These are phyloP conservation scores for Perccottus glenii DNA, from an alignment of 2,113 vertebrate genomes.

Conservation along the genomic window DNA sequence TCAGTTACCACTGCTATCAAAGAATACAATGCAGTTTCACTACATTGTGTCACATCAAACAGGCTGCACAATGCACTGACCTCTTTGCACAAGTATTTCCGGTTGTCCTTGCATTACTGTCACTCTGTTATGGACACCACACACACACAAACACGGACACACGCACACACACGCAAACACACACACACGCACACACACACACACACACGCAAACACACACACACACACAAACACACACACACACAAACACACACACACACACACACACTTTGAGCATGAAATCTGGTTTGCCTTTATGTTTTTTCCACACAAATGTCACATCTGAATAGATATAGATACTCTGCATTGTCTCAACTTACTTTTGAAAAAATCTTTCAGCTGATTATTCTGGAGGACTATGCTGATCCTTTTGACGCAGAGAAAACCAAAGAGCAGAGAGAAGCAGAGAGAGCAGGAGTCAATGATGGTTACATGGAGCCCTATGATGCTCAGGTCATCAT, in stretches of 20 bases:
- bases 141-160: conserved; percentile 15
- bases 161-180: conserved; percentile 14
- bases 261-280: conserved; percentile 1
- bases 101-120: conserved; percentile 43
- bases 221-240: conserved; percentile 15
- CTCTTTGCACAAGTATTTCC: conserved; percentile 65
- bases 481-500: conserved; percentile 97
- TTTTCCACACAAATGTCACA: conserved; percentile 10
- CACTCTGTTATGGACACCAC: conserved; percentile 49
- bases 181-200: conserved; percentile 12
- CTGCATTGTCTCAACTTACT: conserved; percentile 20
- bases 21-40: conserved; percentile 58
- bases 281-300: conserved; percentile 16
- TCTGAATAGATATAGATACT: conserved; percentile 12
- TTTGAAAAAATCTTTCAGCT: conserved; percentile 73
- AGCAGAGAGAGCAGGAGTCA: conserved; percentile 87
- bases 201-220: conserved; percentile 9
- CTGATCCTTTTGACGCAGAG: conserved; percentile 93
- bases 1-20: conserved; percentile 51
- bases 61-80: conserved; percentile 64
- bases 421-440: conserved; percentile 90
- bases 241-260: conserved; percentile 14
- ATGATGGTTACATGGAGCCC: conserved; percentile 96
- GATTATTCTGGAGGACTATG: conserved; percentile 94
- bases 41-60: conserved; percentile 65